phyloP scores from a whole-genome alignment of 2,888 invertebrate species.

The Xanthia togata region DNA sequence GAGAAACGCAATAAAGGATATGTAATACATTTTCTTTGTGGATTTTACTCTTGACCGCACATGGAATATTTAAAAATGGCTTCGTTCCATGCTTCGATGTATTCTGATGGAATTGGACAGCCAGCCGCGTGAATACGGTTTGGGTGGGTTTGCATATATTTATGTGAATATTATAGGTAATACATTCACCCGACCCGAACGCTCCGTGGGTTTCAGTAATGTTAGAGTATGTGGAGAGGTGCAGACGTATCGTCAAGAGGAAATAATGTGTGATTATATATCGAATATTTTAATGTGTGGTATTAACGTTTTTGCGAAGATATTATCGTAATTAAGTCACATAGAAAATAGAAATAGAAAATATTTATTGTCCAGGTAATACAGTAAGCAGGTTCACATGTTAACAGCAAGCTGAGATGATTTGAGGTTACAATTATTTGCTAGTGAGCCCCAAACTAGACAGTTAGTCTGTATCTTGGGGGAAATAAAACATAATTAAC shows the following conservation, averaged over 20 bases:
- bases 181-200: slow-evolving; percentile 34
- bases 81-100: slow-evolving; percentile 81
- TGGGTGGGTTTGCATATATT: slow-evolving; percentile 76
- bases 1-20: slow-evolving; percentile 87
- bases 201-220: slow-evolving; percentile 18
- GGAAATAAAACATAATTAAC: too few species aligned
- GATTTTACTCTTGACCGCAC: slow-evolving; percentile 89
- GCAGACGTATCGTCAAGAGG: background rate
- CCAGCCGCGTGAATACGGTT: slow-evolving; percentile 81
- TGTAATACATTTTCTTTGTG: slow-evolving; percentile 89
- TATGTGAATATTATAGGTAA: slow-evolving; percentile 67
- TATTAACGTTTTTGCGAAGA: background rate
- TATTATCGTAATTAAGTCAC: too few species aligned
- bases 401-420: too few species aligned
- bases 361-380: too few species aligned
- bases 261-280: background rate
- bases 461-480: too few species aligned
- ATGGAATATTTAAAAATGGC: slow-evolving; percentile 89
- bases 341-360: too few species aligned
- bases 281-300: background rate
- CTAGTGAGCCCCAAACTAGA: too few species aligned
- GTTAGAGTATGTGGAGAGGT: background rate
- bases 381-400: too few species aligned
- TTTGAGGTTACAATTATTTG: too few species aligned
- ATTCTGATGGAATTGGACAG: slow-evolving; percentile 82